Evolutionary conservation across 2,797 vertebrate genomes (phyloP), one percentile per base, ranked within the genome.

Genomic region (Thamnophis elegans): DNA sequence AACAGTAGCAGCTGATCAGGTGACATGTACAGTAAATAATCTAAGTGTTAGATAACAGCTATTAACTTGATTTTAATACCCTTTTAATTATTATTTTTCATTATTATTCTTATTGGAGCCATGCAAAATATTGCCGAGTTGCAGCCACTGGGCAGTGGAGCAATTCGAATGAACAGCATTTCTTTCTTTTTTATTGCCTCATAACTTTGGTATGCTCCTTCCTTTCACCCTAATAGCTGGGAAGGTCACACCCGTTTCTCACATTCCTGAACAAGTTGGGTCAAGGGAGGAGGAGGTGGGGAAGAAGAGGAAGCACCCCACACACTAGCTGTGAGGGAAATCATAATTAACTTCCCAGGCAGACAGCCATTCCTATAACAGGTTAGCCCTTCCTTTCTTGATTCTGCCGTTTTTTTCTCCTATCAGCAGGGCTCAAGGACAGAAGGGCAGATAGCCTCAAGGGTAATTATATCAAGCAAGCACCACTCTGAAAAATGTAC

Each of bases 221-320:
- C 98, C 97, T 97, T 97, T 97, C 97, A 95, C 97, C 96, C 95
- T 96, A 95, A 91, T 20, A 92, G 92, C 85, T 95, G 96, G 97
- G 96, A 97, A 97, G 97, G 96, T 96, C 97, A 97, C 97, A 96
- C 98, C 97, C 97, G 96, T 95, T 91, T 96, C 95, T 94, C 7
- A 0, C 97, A 97, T 97, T 97, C 97, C 97, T 32, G 87, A 47
- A 96, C 97, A 97, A 96, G 97, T 96, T 91, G 89, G 96, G 96
- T 97, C 97, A 97, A 96, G 95, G 97, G 96, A 96, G 96, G 26
- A 6, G 65, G 22, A 7, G 85, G 26, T 94, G 93, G 94, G 93
- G 78, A 18, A 94, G 93, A 96, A 95, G 85, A 96, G 97, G 97
- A 97, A 98, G 92, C 92, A 92, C 91, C 92, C 90, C 93, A 94